phyloP scores from a whole-genome alignment of 2,888 invertebrate genomes.

The Diachrysia chrysitis region DNA sequence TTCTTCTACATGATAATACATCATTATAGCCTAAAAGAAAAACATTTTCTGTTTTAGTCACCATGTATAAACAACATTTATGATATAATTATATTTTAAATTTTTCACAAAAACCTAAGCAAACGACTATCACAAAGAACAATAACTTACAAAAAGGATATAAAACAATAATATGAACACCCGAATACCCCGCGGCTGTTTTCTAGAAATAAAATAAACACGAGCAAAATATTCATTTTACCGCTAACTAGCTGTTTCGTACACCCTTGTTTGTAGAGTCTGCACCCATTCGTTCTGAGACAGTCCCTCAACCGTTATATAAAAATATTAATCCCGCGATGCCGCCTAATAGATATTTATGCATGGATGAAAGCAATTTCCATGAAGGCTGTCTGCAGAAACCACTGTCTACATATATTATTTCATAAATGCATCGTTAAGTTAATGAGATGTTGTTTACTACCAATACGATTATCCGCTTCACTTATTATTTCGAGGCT shows the following conservation, averaged over 20 bases:
- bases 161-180: slow-evolving; percentile 48
- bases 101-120: background rate
- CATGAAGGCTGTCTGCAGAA: slow-evolving; percentile 70
- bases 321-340: slow-evolving; percentile 86
- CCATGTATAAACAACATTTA: no score
- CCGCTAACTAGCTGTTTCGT: slow-evolving; percentile 69
- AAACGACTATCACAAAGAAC: slow-evolving; percentile 44
- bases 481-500: slow-evolving; percentile 58
- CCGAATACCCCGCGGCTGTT: slow-evolving; percentile 57
- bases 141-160: slow-evolving; percentile 46
- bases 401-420: slow-evolving; percentile 60
- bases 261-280: slow-evolving; percentile 84
- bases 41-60: no score
- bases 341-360: slow-evolving; percentile 88
- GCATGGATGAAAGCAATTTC: slow-evolving; percentile 85
- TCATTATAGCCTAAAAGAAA: no score
- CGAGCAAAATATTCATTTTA: slow-evolving; percentile 70
- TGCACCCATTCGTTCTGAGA: slow-evolving; percentile 71
- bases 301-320: slow-evolving; percentile 74
- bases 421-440: slow-evolving; percentile 76
- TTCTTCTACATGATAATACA: no score
- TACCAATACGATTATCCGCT: slow-evolving; percentile 74
- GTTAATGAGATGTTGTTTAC: slow-evolving; percentile 83
- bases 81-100: background rate
- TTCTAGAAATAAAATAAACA: slow-evolving; percentile 68